Conservation (phyloP, 1,140 invertebrate genomes). For the Anastatus disparis region DNA sequence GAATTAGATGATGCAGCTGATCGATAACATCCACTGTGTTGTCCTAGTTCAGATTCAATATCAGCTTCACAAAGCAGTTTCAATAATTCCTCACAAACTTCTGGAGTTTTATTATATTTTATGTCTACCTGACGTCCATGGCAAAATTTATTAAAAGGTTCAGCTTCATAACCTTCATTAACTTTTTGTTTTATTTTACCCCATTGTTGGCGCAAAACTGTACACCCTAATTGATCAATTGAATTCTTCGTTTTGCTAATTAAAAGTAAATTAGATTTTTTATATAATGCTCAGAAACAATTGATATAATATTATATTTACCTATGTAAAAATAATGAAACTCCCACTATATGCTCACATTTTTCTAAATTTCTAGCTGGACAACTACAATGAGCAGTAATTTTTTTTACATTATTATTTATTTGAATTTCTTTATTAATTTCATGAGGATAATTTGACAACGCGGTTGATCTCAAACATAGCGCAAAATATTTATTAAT, state of each 20-base stretch:
- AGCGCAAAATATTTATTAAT: not conserved
- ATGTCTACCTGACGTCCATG: not conserved
- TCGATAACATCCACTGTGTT: not conserved
- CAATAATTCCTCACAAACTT: not conserved
- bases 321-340: not conserved
- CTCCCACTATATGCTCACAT: not conserved
- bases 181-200: not conserved
- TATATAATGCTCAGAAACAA: too few relatives aligned
- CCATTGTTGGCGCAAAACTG: not conserved
- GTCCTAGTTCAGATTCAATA: not conserved
- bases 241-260: not conserved
- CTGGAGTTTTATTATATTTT: not conserved
- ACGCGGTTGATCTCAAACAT: not conserved
- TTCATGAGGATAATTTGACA: not conserved
- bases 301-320: too few relatives aligned
- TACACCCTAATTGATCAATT: not conserved
- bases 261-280: too few relatives aligned
- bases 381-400: not conserved
- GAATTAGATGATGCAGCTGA: not conserved
- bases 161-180: not conserved
- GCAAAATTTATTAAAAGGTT: not conserved
- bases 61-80: not conserved
- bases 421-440: not conserved
- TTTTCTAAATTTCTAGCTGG: not conserved
- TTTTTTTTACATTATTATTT: not conserved